Percentiles rank a stretch among this genome's conserved stretches.
Conservation (phyloP, 64 coral and sea anemone genomes). For the Platygyra sinensis region DNA sequence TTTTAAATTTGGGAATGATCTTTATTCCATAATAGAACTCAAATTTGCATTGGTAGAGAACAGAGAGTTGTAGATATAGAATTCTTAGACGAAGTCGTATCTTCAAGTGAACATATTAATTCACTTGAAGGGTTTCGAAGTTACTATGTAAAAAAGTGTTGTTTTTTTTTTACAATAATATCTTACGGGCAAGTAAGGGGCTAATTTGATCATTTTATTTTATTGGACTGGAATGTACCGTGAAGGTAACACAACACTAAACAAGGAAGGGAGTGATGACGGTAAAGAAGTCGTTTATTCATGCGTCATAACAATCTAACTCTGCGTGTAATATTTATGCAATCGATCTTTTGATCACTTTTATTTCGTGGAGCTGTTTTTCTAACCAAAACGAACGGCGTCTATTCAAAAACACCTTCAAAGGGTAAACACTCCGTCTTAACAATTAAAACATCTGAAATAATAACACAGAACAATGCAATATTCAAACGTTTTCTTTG, state of each 20-base stretch:
- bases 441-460: conserved; percentile 19
- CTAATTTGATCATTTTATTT: too few relatives aligned
- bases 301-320: neutral
- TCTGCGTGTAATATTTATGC: conserved; percentile 13
- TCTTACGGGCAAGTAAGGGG: too few relatives aligned
- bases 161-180: too few relatives aligned
- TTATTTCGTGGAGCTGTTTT: neutral
- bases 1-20: too few relatives aligned
- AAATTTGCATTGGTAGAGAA: too few relatives aligned
- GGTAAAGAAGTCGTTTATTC: neutral
- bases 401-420: conserved; percentile 8
- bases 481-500: neutral
- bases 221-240: too few relatives aligned
- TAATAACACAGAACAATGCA: neutral
- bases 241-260: neutral
- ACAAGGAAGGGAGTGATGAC: neutral
- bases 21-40: too few relatives aligned
- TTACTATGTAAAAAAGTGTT: too few relatives aligned
- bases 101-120: too few relatives aligned
- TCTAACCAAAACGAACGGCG: neutral
- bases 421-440: neutral
- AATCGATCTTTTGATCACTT: conserved; percentile 5
- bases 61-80: too few relatives aligned
- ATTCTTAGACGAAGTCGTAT: too few relatives aligned
- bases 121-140: too few relatives aligned